phyloP scores from a whole-genome alignment of 2,797 vertebrate genomes.

The Pipistrellus kuhlii region DNA sequence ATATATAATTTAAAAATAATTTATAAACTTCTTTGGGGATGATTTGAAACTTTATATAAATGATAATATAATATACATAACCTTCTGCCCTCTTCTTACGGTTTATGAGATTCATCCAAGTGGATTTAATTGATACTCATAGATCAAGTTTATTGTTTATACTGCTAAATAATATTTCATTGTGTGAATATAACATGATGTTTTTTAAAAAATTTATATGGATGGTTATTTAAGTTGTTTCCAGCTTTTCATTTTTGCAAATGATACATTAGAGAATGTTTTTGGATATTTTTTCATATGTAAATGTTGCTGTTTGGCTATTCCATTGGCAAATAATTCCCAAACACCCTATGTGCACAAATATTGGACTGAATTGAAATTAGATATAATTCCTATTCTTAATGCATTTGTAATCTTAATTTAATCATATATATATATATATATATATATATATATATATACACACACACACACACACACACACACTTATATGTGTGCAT shows the following conservation, averaged over 20 bases:
- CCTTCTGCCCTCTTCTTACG: not conserved
- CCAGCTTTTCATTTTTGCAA: conserved; percentile 48
- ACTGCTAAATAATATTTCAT: not conserved
- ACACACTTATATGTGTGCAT: not conserved
- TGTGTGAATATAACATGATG: not conserved
- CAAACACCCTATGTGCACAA: not conserved
- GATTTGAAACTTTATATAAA: conserved; percentile 37
- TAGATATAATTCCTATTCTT: not conserved
- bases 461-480: not conserved
- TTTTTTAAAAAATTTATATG: not conserved
- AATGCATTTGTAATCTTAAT: conserved; percentile 40
- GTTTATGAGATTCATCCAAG: conserved; percentile 11
- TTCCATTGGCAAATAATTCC: not conserved
- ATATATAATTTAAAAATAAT: not conserved
- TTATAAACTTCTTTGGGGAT: conserved; percentile 17
- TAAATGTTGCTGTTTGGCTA: not conserved
- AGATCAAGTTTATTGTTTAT: conserved; percentile 9
- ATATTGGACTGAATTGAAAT: not conserved
- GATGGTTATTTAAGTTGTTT: conserved; percentile 28
- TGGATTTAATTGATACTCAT: not conserved
- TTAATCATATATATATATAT: not conserved
- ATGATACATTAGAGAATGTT: not conserved
- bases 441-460: too few relatives aligned
- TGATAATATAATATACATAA: not conserved
- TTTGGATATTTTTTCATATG: not conserved